phyloP scores from a whole-genome alignment of 2,113 vertebrate species.

The Pomatorhinus ruficollis region DNA sequence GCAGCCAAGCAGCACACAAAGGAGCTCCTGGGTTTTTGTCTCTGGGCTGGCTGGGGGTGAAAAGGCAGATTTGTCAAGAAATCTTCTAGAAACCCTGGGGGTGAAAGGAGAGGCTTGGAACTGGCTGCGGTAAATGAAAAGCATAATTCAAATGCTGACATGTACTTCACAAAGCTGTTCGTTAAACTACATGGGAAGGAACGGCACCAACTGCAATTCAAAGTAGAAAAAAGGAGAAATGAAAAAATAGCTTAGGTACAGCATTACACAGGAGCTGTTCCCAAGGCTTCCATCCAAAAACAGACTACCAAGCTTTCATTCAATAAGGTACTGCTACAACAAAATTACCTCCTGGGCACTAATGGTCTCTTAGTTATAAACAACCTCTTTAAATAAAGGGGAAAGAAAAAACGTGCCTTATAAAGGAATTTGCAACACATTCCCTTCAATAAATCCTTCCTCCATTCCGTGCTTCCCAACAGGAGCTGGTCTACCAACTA shows the following conservation, averaged over 20 bases:
- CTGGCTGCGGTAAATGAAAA: neutral
- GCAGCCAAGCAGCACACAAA: neutral
- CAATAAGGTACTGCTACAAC: neutral
- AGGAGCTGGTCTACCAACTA: constrained; percentile 1
- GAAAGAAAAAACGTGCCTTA: neutral
- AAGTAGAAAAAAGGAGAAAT: neutral
- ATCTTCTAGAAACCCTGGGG: neutral
- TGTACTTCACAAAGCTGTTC: neutral
- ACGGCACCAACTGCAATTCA: neutral
- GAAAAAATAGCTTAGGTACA: neutral
- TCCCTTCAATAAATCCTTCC: constrained; percentile 29
- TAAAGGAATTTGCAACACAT: neutral
- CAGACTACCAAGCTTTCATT: constrained; percentile 3
- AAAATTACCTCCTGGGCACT: neutral
- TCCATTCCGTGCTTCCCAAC: constrained; percentile 22
- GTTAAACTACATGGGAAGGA: neutral
- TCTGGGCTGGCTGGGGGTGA: neutral
- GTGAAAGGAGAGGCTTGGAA: neutral
- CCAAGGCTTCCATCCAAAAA: constrained; percentile 16
- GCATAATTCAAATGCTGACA: constrained; percentile 6
- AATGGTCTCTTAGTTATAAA: constrained; percentile 30
- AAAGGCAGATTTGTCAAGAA: neutral
- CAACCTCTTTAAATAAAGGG: neutral
- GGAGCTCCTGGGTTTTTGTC: neutral
- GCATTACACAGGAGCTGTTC: neutral